Evolutionary conservation across 2,797 vertebrate species (phyloP).

Genomic region (Cirrhinus mrigala): DNA sequence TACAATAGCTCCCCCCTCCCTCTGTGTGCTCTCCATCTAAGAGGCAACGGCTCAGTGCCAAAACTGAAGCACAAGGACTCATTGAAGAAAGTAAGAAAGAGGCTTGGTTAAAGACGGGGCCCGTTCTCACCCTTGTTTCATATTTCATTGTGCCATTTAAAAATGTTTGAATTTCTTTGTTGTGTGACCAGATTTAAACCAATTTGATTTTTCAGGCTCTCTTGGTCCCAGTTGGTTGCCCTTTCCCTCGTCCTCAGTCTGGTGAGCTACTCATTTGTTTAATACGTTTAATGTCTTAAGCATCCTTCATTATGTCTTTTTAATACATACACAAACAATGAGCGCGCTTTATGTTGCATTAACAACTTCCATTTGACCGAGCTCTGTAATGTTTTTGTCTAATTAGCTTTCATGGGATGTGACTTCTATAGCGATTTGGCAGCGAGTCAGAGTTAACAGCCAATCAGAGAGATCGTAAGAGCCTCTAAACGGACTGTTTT

Average conservation of each 20-base stretch:
- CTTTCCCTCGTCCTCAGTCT: neutral
- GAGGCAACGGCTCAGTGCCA: constrained; percentile 78
- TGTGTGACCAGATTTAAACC: constrained; percentile 48
- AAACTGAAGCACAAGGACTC: constrained; percentile 82
- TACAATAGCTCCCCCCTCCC: constrained; percentile 75
- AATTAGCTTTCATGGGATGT: constrained; percentile 43
- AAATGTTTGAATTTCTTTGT: constrained; percentile 57
- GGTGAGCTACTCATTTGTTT: constrained; percentile 1
- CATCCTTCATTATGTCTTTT: constrained; percentile 5
- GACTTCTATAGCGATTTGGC: constrained; percentile 35
- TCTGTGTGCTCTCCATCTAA: constrained; percentile 78
- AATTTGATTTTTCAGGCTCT: neutral
- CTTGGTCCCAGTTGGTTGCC: constrained; percentile 12
- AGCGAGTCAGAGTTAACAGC: constrained; percentile 39
- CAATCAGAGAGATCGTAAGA: constrained; percentile 31
- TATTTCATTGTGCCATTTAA: constrained; percentile 61
- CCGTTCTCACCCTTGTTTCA: constrained; percentile 67
- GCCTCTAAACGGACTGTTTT: constrained; percentile 39
- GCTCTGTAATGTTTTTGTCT: constrained; percentile 30
- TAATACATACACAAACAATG: constrained; percentile 15
- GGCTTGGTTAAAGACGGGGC: constrained; percentile 75
- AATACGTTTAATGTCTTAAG: neutral
- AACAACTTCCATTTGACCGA: constrained; percentile 10
- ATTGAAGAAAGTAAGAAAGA: constrained; percentile 80
- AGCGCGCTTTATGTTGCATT: constrained; percentile 22